A percentile compares a stretch with the other conserved stretches of the same genome.
phyloP scores from a whole-genome alignment of 2,888 invertebrate species.

The Hylaea fasciaria region DNA sequence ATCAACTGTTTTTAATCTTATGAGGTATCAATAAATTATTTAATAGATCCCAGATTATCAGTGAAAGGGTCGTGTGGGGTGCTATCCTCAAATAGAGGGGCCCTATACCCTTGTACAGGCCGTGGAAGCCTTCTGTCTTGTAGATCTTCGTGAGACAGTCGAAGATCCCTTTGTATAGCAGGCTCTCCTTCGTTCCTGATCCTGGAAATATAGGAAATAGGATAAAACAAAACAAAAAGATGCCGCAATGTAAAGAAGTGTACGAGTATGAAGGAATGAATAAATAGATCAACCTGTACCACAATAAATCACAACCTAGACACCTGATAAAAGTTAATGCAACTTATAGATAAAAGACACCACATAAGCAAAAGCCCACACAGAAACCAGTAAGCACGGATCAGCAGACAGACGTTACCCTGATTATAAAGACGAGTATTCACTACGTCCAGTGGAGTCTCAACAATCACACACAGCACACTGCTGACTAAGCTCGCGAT shows the following conservation, averaged over 20 bases:
- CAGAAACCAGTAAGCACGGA: background rate
- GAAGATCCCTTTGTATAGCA: slow-evolving; percentile 88
- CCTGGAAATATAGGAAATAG: slow-evolving; percentile 68
- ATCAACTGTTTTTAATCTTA: slow-evolving; percentile 59
- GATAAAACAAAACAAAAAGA: no score
- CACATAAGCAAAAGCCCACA: background rate
- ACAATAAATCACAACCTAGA: no score
- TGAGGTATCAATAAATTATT: slow-evolving; percentile 61
- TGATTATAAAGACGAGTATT: slow-evolving; percentile 95
- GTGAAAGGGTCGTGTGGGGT: slow-evolving; percentile 91
- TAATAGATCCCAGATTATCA: slow-evolving; percentile 90
- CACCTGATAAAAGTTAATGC: no score
- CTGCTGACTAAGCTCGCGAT: slow-evolving; percentile 91
- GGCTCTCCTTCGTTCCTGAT: slow-evolving; percentile 85
- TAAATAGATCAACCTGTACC: no score
- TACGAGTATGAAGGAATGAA: no score
- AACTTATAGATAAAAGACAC: no score
- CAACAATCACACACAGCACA: slow-evolving; percentile 88
- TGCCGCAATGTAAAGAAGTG: no score
- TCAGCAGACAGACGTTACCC: slow-evolving; percentile 78
- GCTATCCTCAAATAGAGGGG: slow-evolving; percentile 91
- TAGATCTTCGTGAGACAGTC: slow-evolving; percentile 92
- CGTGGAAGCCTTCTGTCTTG: slow-evolving; percentile 89
- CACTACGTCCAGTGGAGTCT: slow-evolving; percentile 95
- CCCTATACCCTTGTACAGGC: slow-evolving; percentile 91